Conservation (phyloP, 2,113 vertebrate species). For the Naja naja region DNA sequence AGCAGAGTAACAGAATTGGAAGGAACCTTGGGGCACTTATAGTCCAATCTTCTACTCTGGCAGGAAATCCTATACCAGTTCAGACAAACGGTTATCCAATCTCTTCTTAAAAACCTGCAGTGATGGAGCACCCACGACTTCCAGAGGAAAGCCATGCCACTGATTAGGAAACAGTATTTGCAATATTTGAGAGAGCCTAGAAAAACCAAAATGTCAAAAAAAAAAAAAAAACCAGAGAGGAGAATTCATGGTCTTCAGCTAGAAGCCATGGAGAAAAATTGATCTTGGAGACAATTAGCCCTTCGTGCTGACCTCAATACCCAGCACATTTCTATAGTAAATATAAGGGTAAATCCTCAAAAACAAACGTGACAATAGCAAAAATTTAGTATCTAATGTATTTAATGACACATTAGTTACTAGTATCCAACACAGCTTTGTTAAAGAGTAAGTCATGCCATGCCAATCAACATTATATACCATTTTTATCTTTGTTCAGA, state of each 20-base stretch:
- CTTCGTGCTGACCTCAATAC: background rate
- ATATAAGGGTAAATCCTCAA: background rate
- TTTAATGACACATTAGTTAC: background rate
- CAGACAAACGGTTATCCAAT: background rate
- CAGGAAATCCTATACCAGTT: background rate
- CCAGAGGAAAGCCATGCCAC: background rate
- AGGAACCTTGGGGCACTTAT: accelerated
- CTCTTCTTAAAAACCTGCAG: background rate
- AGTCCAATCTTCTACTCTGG: background rate
- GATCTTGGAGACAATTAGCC: background rate
- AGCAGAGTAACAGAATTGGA: background rate
- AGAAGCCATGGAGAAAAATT: background rate
- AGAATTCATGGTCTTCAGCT: background rate
- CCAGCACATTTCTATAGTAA: background rate
- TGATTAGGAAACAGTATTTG: background rate
- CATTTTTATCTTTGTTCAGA: background rate
- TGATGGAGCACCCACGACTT: background rate
- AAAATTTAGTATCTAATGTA: background rate
- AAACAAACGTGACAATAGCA: background rate
- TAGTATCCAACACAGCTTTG: background rate
- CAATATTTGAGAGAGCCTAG: background rate
- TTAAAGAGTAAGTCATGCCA: background rate
- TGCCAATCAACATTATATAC: background rate
- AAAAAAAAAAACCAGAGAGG: background rate
- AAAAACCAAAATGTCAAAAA: background rate